These are phyloP conservation scores for Aphrophora alni DNA, from an alignment of 2,888 invertebrate genomes.

Conservation along the genomic window DNA sequence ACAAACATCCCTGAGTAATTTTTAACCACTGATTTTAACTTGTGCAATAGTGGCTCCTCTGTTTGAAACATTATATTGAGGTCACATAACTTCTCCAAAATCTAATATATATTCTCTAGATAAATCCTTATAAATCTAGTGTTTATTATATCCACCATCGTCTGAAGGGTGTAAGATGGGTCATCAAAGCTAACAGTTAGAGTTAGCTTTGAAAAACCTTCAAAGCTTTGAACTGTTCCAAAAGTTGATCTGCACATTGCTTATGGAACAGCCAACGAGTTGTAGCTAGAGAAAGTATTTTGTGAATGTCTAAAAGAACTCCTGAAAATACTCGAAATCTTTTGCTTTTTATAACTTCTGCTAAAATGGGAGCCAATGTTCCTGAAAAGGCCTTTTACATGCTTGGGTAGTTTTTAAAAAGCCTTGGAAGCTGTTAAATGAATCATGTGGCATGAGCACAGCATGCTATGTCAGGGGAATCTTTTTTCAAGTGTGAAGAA, in stretches of 20 bases:
- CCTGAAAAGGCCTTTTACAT: slow-evolving; percentile 2
- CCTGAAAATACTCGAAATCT: slow-evolving; percentile 16
- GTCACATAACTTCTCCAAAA: neutral
- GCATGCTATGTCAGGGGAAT: slow-evolving; percentile 9
- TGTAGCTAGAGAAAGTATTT: neutral
- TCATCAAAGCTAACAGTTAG: slow-evolving; percentile 22
- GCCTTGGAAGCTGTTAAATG: slow-evolving; percentile 28
- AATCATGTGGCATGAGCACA: slow-evolving; percentile 27
- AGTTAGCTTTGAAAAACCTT: slow-evolving; percentile 9
- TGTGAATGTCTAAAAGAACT: slow-evolving; percentile 23
- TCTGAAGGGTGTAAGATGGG: slow-evolving; percentile 3
- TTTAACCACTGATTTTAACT: slow-evolving; percentile 3
- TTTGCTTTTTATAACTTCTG: neutral
- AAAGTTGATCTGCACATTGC: neutral
- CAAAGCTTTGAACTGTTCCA: slow-evolving; percentile 19
- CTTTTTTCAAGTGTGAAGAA: neutral
- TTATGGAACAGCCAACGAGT: slow-evolving; percentile 22
- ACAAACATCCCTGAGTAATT: neutral
- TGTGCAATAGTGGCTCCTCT: neutral
- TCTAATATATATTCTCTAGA: slow-evolving; percentile 13
- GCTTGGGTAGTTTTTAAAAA: neutral
- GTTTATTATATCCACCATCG: slow-evolving; percentile 2
- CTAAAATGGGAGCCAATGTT: slow-evolving; percentile 26
- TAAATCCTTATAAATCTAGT: slow-evolving; percentile 7
- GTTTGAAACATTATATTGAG: neutral